Percentiles rank a stretch among this genome's conserved stretches.
These are phyloP conservation scores for Prunella himalayana DNA, from an alignment of 2,113 vertebrate species.

Conservation along the genomic window DNA sequence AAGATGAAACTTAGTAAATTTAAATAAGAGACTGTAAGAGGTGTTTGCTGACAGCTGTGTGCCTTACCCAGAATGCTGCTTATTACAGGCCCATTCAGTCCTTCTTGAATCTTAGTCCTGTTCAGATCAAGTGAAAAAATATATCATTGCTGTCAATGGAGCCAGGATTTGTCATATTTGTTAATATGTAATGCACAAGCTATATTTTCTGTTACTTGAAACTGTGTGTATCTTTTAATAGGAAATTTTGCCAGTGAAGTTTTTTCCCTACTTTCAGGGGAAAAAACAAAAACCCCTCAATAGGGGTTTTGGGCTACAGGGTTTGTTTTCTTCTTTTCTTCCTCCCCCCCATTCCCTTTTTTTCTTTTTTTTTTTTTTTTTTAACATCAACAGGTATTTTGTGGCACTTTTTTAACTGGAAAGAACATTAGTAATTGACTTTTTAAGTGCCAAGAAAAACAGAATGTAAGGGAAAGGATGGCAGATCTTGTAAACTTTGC, in stretches of 20 bases:
- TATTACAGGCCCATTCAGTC: neutral
- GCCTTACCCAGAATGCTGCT: neutral
- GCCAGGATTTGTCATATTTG: neutral
- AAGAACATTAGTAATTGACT: neutral
- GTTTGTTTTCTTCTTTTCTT: neutral
- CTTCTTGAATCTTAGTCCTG: neutral
- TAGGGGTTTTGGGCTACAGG: neutral
- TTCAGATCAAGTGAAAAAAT: neutral
- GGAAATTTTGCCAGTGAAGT: neutral
- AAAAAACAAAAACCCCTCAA: rapidly evolving
- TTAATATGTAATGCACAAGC: neutral
- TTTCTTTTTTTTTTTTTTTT: neutral
- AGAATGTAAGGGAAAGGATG: neutral
- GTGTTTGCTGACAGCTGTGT: neutral
- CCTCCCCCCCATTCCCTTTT: rapidly evolving
- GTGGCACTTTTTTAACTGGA: neutral
- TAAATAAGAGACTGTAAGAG: neutral
- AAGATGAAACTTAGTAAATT: neutral
- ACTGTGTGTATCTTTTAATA: neutral
- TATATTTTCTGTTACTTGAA: neutral
- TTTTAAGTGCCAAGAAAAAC: neutral
- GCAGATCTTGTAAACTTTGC: neutral
- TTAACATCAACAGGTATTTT: neutral
- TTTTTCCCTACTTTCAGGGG: neutral
- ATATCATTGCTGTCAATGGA: neutral